Evolutionary conservation across 2,888 invertebrate genomes (phyloP), one percentile per base, ranked within the genome.

Genomic region (Caenorhabditis drosophilae): DNA sequence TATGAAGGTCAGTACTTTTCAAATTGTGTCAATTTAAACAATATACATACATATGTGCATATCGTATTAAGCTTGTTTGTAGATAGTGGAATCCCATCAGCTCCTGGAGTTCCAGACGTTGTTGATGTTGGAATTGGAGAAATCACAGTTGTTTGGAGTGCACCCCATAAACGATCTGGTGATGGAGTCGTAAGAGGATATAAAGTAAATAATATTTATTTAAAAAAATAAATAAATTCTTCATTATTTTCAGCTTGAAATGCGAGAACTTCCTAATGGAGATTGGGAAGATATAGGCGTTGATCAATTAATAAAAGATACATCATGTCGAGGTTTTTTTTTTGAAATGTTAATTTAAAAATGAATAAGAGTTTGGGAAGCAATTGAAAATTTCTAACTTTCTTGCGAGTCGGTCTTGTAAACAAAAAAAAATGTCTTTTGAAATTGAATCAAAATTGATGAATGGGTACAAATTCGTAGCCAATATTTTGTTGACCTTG

Each of bases 131-230:
- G 71, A 23, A 58, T 67, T 35, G 75, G 67, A n/a, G 73, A 77
- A 42, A 78, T 83, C 35, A 79, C 83, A 2, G 67, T 83, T 27
- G 71, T 67, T 3, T 83, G 83, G 83, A 64, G 72, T 49, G 58
- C 70, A n/a, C 83, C 83, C 4, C 56, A 68, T n/a, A 51, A 53
- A 9, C 42, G 59, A 27, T 49, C 57, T 36, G 77, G 76, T 35
- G 69, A 63, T 18, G 70, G 66, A 11, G 77, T 77, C 1, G 50
- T 83, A n/a, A 55, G 79, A n/a, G 82, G 82, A 50, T 82, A 82
- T 61, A 70, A 74, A 57, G 79, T 78, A 34, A 26, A 18, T 6
- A 18, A 38, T 6, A n/a, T 22, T 9, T 44, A 23, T 22, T 25
- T 22, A 44, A 22, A 18, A 7, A 44, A 11, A 12, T n/a, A n/a